Base-by-base conservation (phyloP, 2,888 invertebrate species). In the Pyrrhia umbra region DNA sequence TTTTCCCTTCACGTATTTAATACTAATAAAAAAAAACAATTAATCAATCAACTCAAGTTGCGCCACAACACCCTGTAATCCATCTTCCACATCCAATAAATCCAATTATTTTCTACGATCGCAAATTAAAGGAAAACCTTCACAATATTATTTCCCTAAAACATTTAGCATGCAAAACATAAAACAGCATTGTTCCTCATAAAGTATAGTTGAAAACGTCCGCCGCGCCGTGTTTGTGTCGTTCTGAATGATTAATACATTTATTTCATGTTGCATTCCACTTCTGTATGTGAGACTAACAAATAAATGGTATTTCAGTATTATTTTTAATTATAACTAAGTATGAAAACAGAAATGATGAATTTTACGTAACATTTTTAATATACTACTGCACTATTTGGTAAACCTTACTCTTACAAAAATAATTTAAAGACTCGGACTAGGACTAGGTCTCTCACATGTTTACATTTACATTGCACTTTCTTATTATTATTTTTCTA, bases 191-290 rank as follows among this genome's bases (percentile, higher is more conserved):
- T 43, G 0, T 66, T n/a, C 13, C 39, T 49, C 27, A 65, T 68
- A 47, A 68, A 52, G 27, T 42, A 27, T 18, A 62, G 27, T 55
- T 54, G 6, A 69, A 40, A 69, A 40, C 55, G n/a, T 40, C 50
- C 13, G 39, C 13, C 6, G n/a, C n/a, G n/a, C 47, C 30, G 25
- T 52, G 37, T 64, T 64, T 51, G 13, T 49, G 68, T 68, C 70
- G 5, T 42, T 6, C 30, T 45, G 37, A n/a, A 43, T 64, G 70
- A 70, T 70, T 64, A 57, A 68, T 70, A 52, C n/a, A 25, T 10
- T 51, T 70, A 49, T 64, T 64, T 55, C 57, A 70, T 57, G 70
- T 70, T 34, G 18, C 64, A 68, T 70, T 64, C 45, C 69, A 45
- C 25, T 34, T 15, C 5, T 46, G 25, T 23, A 43, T 4, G 34